Conservation (phyloP, 2,888 invertebrate species). For the Phortica okadai region DNA sequence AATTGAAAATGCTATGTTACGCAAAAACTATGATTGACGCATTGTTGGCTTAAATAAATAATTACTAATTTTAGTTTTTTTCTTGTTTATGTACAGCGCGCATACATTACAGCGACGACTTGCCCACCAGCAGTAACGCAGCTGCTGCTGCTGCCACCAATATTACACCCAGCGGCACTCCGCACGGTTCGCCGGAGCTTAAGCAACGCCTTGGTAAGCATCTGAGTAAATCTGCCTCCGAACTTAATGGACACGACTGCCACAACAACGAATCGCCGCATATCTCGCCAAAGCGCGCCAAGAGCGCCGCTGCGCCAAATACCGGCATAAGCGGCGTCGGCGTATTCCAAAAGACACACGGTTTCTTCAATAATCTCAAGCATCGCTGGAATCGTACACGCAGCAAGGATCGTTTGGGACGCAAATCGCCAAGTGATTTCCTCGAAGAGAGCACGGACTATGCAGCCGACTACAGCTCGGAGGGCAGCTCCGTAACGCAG, state of each 20-base stretch:
- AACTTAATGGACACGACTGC: conserved; percentile 82
- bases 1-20: conserved; percentile 35
- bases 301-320: conserved; percentile 78
- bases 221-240: conserved; percentile 89
- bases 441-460: conserved; percentile 83
- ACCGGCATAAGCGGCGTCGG: conserved; percentile 76
- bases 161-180: conserved; percentile 49
- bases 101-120: conserved; percentile 68
- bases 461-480: conserved; percentile 89
- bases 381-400: conserved; percentile 87
- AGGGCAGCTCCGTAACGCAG: conserved; percentile 84
- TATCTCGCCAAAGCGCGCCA: conserved; percentile 78
- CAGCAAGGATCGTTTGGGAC: conserved; percentile 82
- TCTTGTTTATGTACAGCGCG: conserved; percentile 55
- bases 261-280: conserved; percentile 78
- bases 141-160: conserved; percentile 45
- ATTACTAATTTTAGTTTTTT: conserved; percentile 18
- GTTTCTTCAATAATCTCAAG: conserved; percentile 88
- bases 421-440: conserved; percentile 80
- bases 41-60: background rate
- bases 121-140: conserved; percentile 50
- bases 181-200: conserved; percentile 68
- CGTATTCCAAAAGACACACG: conserved; percentile 88
- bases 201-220: conserved; percentile 79
- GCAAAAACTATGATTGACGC: conserved; percentile 46